Base-by-base conservation (phyloP, 2,113 vertebrate species). In the Rallus limicola region DNA sequence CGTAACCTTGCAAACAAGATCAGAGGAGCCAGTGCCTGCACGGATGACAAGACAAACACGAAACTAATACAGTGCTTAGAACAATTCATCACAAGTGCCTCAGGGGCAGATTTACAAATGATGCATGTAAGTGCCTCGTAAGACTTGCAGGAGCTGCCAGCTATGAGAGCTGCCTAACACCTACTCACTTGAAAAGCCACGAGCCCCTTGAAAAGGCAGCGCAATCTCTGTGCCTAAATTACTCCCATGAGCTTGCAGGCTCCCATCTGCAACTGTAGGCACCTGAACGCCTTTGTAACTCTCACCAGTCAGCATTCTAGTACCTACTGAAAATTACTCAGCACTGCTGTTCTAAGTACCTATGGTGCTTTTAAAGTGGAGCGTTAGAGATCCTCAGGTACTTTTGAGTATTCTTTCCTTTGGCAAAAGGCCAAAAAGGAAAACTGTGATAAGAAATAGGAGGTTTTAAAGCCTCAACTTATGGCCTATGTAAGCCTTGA, bases 71-170 rank as follows among this genome's bases (percentile, higher is more conserved):
- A 52, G 68, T 3, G 3, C 55, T 77, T 52, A 70, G 91, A 83
- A 82, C 68, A 65, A 93, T 70, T 55, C 85, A 70, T 72, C 84
- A n/a, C 4, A 1, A 74, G 63, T 18, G 90, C 92, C 90, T 59
- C 14, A 15, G 68, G 93, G 88, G 88, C 82, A 86, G 50, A 59
- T 88, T 76, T 62, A 86, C 82, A 92, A 96, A 87, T 20, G 71
- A 77, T 86, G 88, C 94, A 59, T 76, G 46, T 55, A 94, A 90
- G 71, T 31, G 82, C 75, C 67, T 82, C 0, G 0, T 17, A 77
- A 70, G 82, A 13, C 44, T 72, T n/a, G 67, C 34, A 36, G 68
- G 59, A 92, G 82, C 82, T 88, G 93, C 67, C 88, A 92, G 75
- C 79, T 77, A 11, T 3, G 24, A 85, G n/a, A 78, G 55, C 91